Evolutionary conservation across 2,888 invertebrate species (phyloP), one percentile per base, ranked within the genome.

Genomic region (Ctenicera cuprea): DNA sequence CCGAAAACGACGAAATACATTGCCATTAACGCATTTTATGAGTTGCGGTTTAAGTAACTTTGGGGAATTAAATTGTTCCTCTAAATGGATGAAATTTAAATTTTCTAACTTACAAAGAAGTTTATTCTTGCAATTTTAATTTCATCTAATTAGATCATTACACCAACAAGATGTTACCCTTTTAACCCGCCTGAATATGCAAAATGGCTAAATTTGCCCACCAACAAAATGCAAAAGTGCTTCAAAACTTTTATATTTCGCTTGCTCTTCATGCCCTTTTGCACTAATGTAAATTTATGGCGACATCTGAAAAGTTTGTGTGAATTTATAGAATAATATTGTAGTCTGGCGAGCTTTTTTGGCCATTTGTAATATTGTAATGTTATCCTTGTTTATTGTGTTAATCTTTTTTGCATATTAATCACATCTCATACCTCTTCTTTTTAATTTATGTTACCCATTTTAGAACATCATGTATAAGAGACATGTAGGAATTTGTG

Each of bases 241-340:
- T 66, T 52, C n/a, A 66, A 20, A 64, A 66, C 14, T 66, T 66
- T 66, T 41, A 38, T 54, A 54, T 66, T 66, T 20, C 16, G 20
- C 22, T 16, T 66, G 22, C 22, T 54, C 52, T 54, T 66, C 30
- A 37, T 66, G 54, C 65, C 54, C 14, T 38, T 66, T 54, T 50
- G 65, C 54, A 5, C 41, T 66, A 66, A 66, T 66, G 52, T 66
- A 54, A 26, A 66, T 66, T 66, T 66, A 66, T 54, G 54, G 22
- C 52, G 65, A 66, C 52, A 66, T 66, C 41, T 54, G 65, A 66
- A 66, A 66, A 66, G 65, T 66, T 66, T 64, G 33, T 18, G 37
- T 26, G 50, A 54, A 66, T 66, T 66, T 66, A 52, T 54, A 50
- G 64, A 52, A 66, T 50, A 38, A 66, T 66, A 66, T 66, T 66